Base-by-base conservation (phyloP, 2,888 invertebrate genomes). In the Helleia helle region DNA sequence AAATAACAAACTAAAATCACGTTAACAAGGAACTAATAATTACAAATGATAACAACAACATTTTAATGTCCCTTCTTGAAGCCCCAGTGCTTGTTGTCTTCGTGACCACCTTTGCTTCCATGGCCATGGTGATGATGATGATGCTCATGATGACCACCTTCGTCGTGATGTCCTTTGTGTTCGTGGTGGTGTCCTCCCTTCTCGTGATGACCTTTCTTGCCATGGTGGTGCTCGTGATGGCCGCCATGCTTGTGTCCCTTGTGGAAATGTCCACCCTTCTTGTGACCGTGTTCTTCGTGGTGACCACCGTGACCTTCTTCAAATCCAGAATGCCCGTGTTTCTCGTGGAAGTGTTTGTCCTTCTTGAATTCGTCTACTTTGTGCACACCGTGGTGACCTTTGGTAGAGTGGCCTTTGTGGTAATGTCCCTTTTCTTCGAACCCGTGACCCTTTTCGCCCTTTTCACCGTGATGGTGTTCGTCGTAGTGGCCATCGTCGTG, bases 341-440 rank as follows among this genome's bases (percentile, higher is more conserved):
- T 93, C 55, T 94, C 92, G 68, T 90, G 93, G 88, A 92, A 93
- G 65, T 94, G 92, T 58, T 93, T 93, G 57, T 93, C 89, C 65
- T 94, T 94, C 65, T 93, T 92, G 74, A 89, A 93, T 67, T 94
- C 94, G 69, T 94, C 92, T 65, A 92, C 65, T 67, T 94, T 94
- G 74, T 94, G 93, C 1, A 93, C 87, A 51, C 93, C 91, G 62
- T 94, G 94, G 56, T 93, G 92, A 37, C 94, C 93, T 65, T 94
- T 92, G 44, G 93, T 94, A 55, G 90, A 91, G 74, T 94, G 93
- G 0, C 94, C 94, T 59, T 94, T 94, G 51, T 92, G 91, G 71
- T 90, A 93, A 51, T 89, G 88, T 22, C 93, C 93, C 37, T 81
- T 80, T 50, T 81, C 84, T 62, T 86, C 86, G 42, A 77, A 79